A percentile compares a stretch with the other conserved stretches of the same genome.
phyloP scores from a whole-genome alignment of 2,888 invertebrate species.

The Drosophila imparisetae region DNA sequence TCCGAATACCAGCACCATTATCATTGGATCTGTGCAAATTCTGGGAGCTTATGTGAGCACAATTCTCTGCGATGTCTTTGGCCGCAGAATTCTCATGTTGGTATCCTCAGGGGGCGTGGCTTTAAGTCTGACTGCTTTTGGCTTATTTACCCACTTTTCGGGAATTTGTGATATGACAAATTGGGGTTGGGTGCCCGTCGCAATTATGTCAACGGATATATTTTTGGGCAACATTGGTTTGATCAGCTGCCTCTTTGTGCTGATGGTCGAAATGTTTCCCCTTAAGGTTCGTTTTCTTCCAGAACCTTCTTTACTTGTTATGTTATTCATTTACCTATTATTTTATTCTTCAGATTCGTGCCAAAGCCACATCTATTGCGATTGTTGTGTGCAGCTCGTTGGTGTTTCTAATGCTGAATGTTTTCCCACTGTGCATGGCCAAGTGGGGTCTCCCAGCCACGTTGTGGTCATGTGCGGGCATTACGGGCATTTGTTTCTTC shows the following conservation, averaged over 20 bases:
- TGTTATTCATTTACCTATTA: neutral
- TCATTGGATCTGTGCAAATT: conserved; percentile 81
- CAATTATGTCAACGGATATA: conserved; percentile 77
- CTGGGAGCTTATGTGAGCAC: conserved; percentile 77
- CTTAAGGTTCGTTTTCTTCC: conserved; percentile 68
- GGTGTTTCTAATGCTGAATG: conserved; percentile 75
- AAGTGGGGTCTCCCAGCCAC: conserved; percentile 64
- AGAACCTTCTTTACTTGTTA: neutral
- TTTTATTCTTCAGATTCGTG: conserved; percentile 70
- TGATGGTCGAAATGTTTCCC: conserved; percentile 83
- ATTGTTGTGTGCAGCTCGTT: conserved; percentile 69
- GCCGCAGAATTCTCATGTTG: conserved; percentile 78
- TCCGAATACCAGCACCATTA: conserved; percentile 80
- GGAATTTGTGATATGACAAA: conserved; percentile 50
- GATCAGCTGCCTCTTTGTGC: conserved; percentile 78
- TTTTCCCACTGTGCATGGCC: conserved; percentile 76
- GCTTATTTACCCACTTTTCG: conserved; percentile 68
- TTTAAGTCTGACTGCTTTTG: conserved; percentile 72
- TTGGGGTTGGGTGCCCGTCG: conserved; percentile 79
- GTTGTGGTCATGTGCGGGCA: conserved; percentile 72
- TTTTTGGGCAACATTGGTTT: conserved; percentile 82
- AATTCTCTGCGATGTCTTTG: conserved; percentile 78
- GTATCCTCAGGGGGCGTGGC: conserved; percentile 76
- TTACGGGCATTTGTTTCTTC: conserved; percentile 63
- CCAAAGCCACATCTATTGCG: conserved; percentile 69